These are phyloP conservation scores for Poicephalus meyeri DNA, from an alignment of 2,113 vertebrate genomes.

Conservation along the genomic window DNA sequence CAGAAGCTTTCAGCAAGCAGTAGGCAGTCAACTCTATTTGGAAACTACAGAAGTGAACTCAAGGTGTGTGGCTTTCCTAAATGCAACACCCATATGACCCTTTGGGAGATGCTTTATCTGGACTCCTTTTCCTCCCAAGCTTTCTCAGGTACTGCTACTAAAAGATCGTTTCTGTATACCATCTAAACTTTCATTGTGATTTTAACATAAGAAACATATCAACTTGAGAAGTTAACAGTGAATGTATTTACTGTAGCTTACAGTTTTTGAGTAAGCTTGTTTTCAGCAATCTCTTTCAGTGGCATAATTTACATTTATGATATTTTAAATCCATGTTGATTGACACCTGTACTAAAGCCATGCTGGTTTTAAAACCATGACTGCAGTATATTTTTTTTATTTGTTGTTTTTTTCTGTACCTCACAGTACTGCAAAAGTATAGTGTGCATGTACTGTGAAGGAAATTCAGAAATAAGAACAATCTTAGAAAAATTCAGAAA, in stretches of 20 bases:
- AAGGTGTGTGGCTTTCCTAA: not conserved
- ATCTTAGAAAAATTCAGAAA: not conserved
- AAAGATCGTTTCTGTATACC: not conserved
- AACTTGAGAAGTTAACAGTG: not conserved
- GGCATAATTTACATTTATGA: not conserved
- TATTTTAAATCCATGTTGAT: not conserved
- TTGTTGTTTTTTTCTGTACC: too few species aligned
- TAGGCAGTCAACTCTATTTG: not conserved
- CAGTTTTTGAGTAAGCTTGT: not conserved
- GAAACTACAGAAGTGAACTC: not conserved
- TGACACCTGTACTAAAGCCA: not conserved
- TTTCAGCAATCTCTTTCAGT: not conserved
- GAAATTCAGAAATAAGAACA: not conserved
- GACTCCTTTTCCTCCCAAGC: not conserved
- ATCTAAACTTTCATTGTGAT: not conserved
- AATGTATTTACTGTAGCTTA: not conserved
- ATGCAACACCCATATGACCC: not conserved
- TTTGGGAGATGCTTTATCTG: not conserved
- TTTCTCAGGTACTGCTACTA: not conserved
- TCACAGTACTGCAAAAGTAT: not conserved
- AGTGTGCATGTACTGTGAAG: not conserved
- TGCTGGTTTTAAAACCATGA: not conserved
- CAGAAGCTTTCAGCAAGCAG: not conserved
- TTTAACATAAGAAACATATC: not conserved
- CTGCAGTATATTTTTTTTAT: not conserved